Evolutionary conservation across 2,113 vertebrate species (phyloP).

Genomic region (Kryptolebias marmoratus): DNA sequence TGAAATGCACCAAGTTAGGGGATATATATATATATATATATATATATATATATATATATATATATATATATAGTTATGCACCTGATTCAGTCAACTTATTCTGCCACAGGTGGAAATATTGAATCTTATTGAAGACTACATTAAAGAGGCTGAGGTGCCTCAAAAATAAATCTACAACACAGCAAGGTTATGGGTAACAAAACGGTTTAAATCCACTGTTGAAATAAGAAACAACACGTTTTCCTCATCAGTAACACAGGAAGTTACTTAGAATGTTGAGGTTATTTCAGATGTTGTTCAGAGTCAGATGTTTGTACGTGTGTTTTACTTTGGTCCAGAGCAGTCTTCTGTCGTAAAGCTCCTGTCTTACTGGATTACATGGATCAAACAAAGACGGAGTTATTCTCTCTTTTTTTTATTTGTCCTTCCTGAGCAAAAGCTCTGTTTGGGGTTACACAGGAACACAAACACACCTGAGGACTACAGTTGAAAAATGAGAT

Average conservation of each 20-base stretch:
- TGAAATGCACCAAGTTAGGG: background rate
- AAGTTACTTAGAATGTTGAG: slow-evolving; percentile 12
- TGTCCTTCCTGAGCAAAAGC: slow-evolving; percentile 27
- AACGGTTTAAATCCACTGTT: too few relatives aligned
- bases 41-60: too few relatives aligned
- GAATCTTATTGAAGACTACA: background rate
- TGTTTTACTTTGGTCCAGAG: slow-evolving; percentile 47
- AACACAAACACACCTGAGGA: slow-evolving; percentile 51
- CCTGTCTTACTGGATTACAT: slow-evolving; percentile 78
- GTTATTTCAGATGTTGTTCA: slow-evolving; percentile 26
- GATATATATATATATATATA: too few relatives aligned
- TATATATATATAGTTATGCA: background rate
- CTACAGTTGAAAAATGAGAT: slow-evolving; percentile 50
- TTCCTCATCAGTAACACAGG: slow-evolving; percentile 9
- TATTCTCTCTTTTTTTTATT: slow-evolving; percentile 24
- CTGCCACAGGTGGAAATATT: background rate
- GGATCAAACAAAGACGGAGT: slow-evolving; percentile 77
- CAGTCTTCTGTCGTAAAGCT: slow-evolving; percentile 73
- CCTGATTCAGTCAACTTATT: background rate
- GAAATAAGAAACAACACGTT: background rate
- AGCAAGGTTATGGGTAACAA: background rate
- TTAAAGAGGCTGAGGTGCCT: background rate
- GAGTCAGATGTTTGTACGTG: slow-evolving; percentile 41
- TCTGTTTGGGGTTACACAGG: slow-evolving; percentile 53
- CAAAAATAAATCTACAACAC: background rate